phyloP scores from a whole-genome alignment of 1,140 invertebrate species.

The Ridgeia piscesae region DNA sequence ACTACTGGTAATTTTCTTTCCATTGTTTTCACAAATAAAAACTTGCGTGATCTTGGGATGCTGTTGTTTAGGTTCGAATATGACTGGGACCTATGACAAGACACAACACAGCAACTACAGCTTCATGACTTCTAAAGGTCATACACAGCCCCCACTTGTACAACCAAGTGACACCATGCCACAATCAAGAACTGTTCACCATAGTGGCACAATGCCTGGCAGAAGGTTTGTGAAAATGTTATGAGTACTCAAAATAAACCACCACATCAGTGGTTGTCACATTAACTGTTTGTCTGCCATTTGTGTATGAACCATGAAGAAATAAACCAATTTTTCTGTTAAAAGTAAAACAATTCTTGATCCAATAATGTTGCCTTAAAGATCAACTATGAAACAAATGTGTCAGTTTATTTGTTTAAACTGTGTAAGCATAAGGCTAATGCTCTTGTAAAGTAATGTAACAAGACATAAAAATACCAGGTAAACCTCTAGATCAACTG shows the following conservation, averaged over 20 bases:
- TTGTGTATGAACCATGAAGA: background rate
- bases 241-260: background rate
- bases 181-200: background rate
- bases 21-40: background rate
- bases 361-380: background rate
- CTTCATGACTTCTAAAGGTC: background rate
- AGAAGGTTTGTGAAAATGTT: background rate
- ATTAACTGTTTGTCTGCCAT: background rate
- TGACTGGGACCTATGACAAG: background rate
- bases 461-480: too few species aligned
- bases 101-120: background rate
- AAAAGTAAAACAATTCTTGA: too few species aligned
- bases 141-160: background rate
- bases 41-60: background rate
- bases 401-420: too few species aligned
- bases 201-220: background rate
- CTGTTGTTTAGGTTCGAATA: background rate
- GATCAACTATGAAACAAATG: background rate
- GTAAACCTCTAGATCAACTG: too few species aligned
- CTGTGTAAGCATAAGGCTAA: too few species aligned
- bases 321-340: background rate
- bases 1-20: background rate
- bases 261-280: background rate
- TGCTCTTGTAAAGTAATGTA: too few species aligned
- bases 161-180: background rate